Conservation (phyloP, 2,888 invertebrate genomes). For the Cephus rjabovi region DNA sequence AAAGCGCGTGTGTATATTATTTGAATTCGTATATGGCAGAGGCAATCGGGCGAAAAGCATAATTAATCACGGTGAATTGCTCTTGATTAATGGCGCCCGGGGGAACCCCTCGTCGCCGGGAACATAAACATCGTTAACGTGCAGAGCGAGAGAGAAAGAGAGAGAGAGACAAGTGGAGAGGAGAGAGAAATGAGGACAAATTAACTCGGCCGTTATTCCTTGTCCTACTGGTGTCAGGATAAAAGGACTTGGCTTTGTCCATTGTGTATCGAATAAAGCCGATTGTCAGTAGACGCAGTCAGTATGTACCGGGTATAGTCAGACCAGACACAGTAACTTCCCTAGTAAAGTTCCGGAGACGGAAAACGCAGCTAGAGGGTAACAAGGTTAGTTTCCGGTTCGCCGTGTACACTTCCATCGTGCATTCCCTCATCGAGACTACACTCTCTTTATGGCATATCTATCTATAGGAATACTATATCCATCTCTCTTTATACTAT, state of each 20-base stretch:
- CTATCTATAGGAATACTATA: background rate
- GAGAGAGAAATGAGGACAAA: background rate
- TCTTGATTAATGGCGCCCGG: slow-evolving; percentile 54
- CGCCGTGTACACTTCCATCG: slow-evolving; percentile 25
- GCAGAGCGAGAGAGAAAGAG: slow-evolving; percentile 11
- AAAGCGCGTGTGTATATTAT: background rate
- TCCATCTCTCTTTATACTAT: slow-evolving; percentile 29
- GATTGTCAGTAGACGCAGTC: background rate
- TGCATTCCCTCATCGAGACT: background rate
- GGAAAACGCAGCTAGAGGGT: slow-evolving; percentile 23
- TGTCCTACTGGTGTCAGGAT: background rate
- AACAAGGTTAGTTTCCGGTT: slow-evolving; percentile 50
- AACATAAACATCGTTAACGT: slow-evolving; percentile 48
- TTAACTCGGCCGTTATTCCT: background rate
- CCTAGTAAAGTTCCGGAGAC: background rate
- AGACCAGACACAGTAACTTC: background rate
- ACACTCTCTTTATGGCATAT: background rate
- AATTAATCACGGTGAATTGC: slow-evolving; percentile 58
- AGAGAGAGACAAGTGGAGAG: background rate
- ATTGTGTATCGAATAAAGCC: background rate
- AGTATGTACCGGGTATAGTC: background rate
- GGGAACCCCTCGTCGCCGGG: slow-evolving; percentile 34
- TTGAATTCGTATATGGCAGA: slow-evolving; percentile 29
- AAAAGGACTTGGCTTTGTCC: background rate
- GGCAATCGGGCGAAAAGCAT: slow-evolving; percentile 59